Conservation (phyloP, 2,113 vertebrate genomes). For the Symphodus melops region DNA sequence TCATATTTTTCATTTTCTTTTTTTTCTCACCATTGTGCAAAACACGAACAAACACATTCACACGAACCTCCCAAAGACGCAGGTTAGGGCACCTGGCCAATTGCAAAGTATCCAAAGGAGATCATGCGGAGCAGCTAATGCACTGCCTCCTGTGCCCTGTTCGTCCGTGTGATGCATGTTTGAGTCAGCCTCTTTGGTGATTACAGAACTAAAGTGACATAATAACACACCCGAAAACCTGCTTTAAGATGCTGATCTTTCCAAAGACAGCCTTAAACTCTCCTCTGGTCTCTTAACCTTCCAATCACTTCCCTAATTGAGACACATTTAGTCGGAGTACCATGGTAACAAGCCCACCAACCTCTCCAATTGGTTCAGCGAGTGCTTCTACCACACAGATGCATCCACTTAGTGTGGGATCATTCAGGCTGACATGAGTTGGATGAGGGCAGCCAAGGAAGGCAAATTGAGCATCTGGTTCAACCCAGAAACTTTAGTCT, state of each 20-base stretch:
- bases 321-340: conserved; percentile 34
- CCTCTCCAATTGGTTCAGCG: conserved; percentile 39
- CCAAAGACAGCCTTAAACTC: conserved; percentile 40
- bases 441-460: conserved; percentile 58
- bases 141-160: conserved; percentile 18
- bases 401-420: conserved; percentile 51
- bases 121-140: conserved; percentile 22
- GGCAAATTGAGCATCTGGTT: conserved; percentile 53
- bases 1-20: too few species aligned
- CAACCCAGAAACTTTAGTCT: conserved; percentile 39
- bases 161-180: conserved; percentile 17
- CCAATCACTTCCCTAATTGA: conserved; percentile 36
- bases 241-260: conserved; percentile 30
- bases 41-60: background rate
- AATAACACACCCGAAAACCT: conserved; percentile 31
- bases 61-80: background rate
- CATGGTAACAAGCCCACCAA: conserved; percentile 64
- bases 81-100: conserved; percentile 27
- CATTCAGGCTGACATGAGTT: conserved; percentile 60
- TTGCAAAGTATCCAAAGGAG: conserved; percentile 13
- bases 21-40: background rate
- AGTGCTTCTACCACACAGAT: conserved; percentile 45
- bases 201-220: conserved; percentile 38
- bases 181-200: conserved; percentile 6
- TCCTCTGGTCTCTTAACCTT: conserved; percentile 40